Evolutionary conservation across 2,797 vertebrate species (phyloP), one percentile per base, ranked within the genome.

Genomic region (Ibycter americanus): DNA sequence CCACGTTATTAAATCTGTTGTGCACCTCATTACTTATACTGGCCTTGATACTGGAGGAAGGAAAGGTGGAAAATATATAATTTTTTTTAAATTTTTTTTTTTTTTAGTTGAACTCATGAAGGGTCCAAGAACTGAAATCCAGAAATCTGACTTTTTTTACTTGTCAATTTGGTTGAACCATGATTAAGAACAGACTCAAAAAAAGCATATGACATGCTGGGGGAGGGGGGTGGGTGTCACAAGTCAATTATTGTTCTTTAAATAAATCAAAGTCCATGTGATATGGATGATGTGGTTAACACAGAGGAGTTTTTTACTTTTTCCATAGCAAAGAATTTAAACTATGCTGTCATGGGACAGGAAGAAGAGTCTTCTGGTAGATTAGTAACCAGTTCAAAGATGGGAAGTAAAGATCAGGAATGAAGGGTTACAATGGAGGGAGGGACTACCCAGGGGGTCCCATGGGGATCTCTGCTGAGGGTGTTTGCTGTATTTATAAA

Each of bases 191-290:
- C 3, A 77, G 47, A 51, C 38, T 55, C 56, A 65, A 9, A 31
- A 82, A 54, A 61, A 42, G 6, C 58, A 58, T 62, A 38, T 93
- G 90, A 92, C 80, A 51, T 4, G 1, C 58, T 87, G 77, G n/a
- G 74, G 70, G 83, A 59, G 59, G 68, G 29, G 9, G 1, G 86
- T 72, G 88, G 71, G 89, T 89, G 95, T 94, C 93, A 95, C 71
- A 26, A 92, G 44, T 34, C 51, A 66, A 10, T 96, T 92, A 71
- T 72, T 81, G 62, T 7, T 92, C 93, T 54, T 89, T 47, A 85
- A 89, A 94, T 96, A 94, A 84, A 82, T 55, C 73, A 10, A 76
- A 87, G 58, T n/a, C 71, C 93, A 12, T 70, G 89, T 94, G 95
- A 93, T 90, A 29, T 17, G 62, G 62, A 68, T 93, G 83, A 93